Base-by-base conservation (phyloP, 2,113 vertebrate species). In the Coregonus clupeaformis region DNA sequence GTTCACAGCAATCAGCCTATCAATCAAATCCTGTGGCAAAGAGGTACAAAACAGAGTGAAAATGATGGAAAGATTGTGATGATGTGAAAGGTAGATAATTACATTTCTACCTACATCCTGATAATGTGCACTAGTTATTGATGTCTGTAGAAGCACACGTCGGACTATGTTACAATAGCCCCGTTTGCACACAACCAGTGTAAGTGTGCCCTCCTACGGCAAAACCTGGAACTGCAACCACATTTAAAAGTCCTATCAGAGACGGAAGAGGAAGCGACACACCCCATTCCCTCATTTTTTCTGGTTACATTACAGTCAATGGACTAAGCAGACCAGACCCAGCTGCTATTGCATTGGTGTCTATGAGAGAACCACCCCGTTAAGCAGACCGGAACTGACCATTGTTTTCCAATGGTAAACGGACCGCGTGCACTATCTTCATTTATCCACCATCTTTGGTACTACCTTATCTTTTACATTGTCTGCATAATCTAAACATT, bases 1-100 rank as follows among this genome's bases (percentile, higher is more conserved):
- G 91, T 99, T 95, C 90, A 98, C 90, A 88, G 96, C 89, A 77
- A 98, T 88, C 90, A 99, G 92, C 76, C 98, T 95, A 92, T 99
- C 98, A 89, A 97, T 92, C 82, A 99, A 80, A 90, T 97, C 96
- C 98, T 99, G 90, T 24, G 60, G 80, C 87, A 76, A 42, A 77
- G 68, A 69, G 68, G 42, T 13, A 49, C 22, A 20, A n/a, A 27
- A 36, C 29, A 73, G 57, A 73, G 18, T 42, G 57, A 45, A 30
- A 64, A n/a, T n/a, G 25, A 60, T 7, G 11, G n/a, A 73, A 30
- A 29, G 59, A 42, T 42, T 32, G 29, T 14, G 29, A 63, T 14
- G 25, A 14, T 66, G 70, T 49, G 62, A 75, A 84, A 70, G 6
- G 67, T 11, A 29, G 29, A 47, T 72, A 70, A 67, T 77, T 63